Evolutionary conservation across 2,888 invertebrate species (phyloP), one percentile per base, ranked within the genome.

Genomic region (Eupithecia insigniata): DNA sequence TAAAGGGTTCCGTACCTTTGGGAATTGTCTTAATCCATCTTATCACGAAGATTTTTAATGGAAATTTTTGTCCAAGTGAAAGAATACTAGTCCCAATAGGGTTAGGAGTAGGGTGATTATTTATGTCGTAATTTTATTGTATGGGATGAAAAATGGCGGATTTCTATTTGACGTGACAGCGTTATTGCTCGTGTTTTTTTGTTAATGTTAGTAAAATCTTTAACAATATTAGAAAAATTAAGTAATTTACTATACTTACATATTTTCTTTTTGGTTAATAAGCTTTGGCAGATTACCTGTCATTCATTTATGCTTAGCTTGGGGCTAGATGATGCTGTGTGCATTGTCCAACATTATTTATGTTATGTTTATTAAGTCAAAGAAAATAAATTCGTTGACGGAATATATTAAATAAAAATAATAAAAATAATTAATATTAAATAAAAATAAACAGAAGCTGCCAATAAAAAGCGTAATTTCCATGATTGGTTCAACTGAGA

Each of bases 21-120:
- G 93, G 93, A 90, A 85, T 86, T 77, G 90, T 89, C 86, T 88
- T 92, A 94, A 94, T 94, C 93, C 93, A 92, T 94, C 93, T 93
- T 94, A 93, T 89, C 86, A 84, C 77, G 78, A 84, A 90, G 87
- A 87, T 80, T 84, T 85, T 89, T 91, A 93, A 93, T 92, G 92
- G 92, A 90, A 92, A 90, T 87, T 88, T 90, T 89, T 89, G 89
- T 85, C 83, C 78, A 85, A 72, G 78, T 77, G 83, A 89, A 91
- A 91, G 89, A 90, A 92, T 89, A 87, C 86, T 79, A 39, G 66
- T 68, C 84, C 87, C 89, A 81, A 26, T 77, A 79, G 87, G 92
- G 90, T 78, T 81, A 72, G 8, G 22, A 55, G 75, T 75, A 73
- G 83, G 83, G 82, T 69, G 71, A 74, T 74, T 74, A 74, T 69